Percentiles rank a stretch among this genome's conserved stretches.
phyloP scores from a whole-genome alignment of 2,888 invertebrate genomes.

The Notodonta dromedarius region DNA sequence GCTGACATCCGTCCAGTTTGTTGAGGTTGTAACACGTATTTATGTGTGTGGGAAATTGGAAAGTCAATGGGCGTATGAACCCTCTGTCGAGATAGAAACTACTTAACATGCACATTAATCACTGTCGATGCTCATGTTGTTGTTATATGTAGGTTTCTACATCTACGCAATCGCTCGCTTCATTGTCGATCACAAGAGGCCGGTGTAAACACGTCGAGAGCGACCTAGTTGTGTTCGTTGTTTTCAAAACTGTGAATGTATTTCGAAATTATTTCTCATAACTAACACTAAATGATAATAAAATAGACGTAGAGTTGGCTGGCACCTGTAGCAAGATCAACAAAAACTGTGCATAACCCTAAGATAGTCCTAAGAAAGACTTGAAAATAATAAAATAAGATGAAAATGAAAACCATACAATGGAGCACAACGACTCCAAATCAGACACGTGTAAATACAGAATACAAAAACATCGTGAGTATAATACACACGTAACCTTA shows the following conservation, averaged over 20 bases:
- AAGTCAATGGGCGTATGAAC: slow-evolving; percentile 43
- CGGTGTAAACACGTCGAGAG: slow-evolving; percentile 2
- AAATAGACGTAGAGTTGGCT: no score
- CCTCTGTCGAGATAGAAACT: slow-evolving; percentile 22
- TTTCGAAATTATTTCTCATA: background rate
- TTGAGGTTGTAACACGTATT: slow-evolving; percentile 36
- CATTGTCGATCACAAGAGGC: slow-evolving; percentile 8
- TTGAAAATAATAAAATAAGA: background rate
- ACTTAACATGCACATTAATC: slow-evolving; percentile 28
- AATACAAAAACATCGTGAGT: background rate
- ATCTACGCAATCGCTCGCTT: slow-evolving; percentile 6
- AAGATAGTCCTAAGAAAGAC: no score
- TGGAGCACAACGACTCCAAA: background rate
- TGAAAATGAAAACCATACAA: background rate
- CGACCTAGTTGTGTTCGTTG: slow-evolving; percentile 11
- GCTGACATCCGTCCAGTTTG: slow-evolving; percentile 42
- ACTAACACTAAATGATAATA: no score
- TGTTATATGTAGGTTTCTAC: slow-evolving; percentile 14
- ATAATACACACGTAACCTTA: background rate
- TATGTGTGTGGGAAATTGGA: slow-evolving; percentile 54
- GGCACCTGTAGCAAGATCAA: no score
- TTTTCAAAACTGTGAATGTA: slow-evolving; percentile 10
- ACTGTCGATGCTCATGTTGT: slow-evolving; percentile 14
- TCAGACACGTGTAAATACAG: background rate
- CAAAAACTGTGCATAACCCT: no score